Conservation (phyloP, 2,888 invertebrate genomes). For the Sturmia bella region DNA sequence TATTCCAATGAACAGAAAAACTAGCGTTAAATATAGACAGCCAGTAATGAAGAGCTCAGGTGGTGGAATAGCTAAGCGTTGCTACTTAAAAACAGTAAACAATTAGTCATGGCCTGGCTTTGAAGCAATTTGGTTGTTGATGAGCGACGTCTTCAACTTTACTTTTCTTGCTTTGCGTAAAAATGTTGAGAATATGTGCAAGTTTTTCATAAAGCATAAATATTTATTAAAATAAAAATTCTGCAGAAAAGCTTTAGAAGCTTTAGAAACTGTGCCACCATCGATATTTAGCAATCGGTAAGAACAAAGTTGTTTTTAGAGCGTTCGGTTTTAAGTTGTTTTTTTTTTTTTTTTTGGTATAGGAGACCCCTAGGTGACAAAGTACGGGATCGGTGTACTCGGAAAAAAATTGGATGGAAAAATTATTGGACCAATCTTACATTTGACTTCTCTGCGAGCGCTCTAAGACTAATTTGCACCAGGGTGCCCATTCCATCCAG, state of each 20-base stretch:
- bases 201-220: constrained; percentile 23
- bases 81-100: no score
- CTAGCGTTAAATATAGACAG: no score
- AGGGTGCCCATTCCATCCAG: no score
- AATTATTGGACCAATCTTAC: background rate
- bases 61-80: no score
- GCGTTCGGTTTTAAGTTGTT: no score
- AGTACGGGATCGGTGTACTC: no score
- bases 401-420: background rate
- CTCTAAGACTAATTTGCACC: no score
- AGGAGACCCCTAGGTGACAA: no score
- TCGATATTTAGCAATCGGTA: background rate
- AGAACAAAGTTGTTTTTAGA: no score
- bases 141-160: background rate
- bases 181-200: constrained; percentile 3
- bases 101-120: constrained; percentile 18
- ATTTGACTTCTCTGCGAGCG: background rate
- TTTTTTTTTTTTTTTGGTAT: no score
- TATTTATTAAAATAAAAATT: background rate
- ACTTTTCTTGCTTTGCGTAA: constrained; percentile 1
- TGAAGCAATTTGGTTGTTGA: background rate
- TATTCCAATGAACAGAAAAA: no score
- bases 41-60: no score
- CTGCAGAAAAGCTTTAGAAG: background rate
- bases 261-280: background rate